These are phyloP conservation scores for Proterorhinus semilunaris DNA, from an alignment of 2,113 vertebrate species.

Conservation along the genomic window DNA sequence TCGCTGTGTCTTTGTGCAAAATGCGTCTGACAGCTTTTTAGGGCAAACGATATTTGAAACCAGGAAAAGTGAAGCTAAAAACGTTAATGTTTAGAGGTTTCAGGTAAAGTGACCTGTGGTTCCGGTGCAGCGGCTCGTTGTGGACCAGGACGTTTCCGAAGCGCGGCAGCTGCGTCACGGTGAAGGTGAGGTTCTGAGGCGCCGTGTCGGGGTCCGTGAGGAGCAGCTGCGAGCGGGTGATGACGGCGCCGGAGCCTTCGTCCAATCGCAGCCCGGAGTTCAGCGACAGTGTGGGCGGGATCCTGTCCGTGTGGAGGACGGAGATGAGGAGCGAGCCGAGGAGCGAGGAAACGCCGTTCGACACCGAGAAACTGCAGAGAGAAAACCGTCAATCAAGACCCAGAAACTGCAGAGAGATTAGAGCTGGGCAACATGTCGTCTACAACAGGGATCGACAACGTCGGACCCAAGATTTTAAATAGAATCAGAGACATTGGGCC, in stretches of 20 bases:
- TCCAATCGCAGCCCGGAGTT: constrained; percentile 66
- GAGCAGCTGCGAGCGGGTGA: constrained; percentile 59
- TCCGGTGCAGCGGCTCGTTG: constrained; percentile 35
- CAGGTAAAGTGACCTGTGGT: neutral
- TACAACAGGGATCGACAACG: no score
- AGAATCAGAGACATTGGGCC: no score
- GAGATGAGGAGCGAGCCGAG: constrained; percentile 51
- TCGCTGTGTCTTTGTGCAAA: no score
- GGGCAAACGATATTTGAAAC: no score
- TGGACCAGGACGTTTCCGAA: constrained; percentile 64
- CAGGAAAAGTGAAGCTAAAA: no score
- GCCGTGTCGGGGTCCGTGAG: constrained; percentile 72
- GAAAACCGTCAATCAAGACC: no score
- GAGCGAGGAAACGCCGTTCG: constrained; percentile 67
- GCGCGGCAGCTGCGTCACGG: constrained; percentile 61
- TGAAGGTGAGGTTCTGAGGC: constrained; percentile 55
- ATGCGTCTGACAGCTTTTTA: no score
- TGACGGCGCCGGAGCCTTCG: constrained; percentile 48
- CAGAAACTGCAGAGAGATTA: no score
- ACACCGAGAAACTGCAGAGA: constrained; percentile 55
- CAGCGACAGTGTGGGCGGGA: constrained; percentile 57
- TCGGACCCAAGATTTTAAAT: no score
- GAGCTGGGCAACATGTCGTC: no score
- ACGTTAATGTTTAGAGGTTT: no score
- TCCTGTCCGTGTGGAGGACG: constrained; percentile 63